These are phyloP conservation scores for Caenorhabditis sulstoni DNA, from an alignment of 2,888 invertebrate genomes.

Conservation along the genomic window DNA sequence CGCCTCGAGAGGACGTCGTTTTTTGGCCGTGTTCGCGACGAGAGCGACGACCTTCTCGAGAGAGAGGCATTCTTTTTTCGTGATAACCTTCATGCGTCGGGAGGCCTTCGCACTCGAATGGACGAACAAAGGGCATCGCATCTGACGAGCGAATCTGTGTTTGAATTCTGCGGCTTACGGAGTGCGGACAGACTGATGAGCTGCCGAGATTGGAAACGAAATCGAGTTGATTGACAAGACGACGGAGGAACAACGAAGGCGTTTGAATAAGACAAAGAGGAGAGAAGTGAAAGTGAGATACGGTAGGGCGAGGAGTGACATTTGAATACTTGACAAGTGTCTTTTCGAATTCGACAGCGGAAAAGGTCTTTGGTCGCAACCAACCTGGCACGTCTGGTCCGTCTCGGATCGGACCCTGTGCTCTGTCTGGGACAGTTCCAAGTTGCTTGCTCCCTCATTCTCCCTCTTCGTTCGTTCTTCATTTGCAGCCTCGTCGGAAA, in stretches of 20 bases:
- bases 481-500: neutral
- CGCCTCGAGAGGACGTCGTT: neutral
- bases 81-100: constrained; percentile 23
- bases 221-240: constrained; percentile 12
- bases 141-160: neutral
- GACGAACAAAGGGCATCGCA: constrained; percentile 12
- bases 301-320: too few relatives aligned
- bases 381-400: too few relatives aligned
- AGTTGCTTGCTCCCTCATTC: neutral
- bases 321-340: too few relatives aligned
- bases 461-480: neutral
- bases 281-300: neutral
- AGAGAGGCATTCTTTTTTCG: neutral
- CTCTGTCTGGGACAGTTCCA: too few relatives aligned
- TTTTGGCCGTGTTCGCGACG: neutral
- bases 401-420: too few relatives aligned
- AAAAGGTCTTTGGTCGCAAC: too few relatives aligned
- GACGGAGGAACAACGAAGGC: neutral
- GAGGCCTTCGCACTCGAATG: constrained; percentile 2
- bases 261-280: neutral
- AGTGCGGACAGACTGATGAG: constrained; percentile 14
- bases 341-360: neutral
- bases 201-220: constrained; percentile 21
- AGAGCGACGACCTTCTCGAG: too few relatives aligned
- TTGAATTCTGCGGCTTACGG: constrained; percentile 5